Evolutionary conservation across 2,797 vertebrate genomes (phyloP), one percentile per base, ranked within the genome.

Genomic region (Bovichtus variegatus): DNA sequence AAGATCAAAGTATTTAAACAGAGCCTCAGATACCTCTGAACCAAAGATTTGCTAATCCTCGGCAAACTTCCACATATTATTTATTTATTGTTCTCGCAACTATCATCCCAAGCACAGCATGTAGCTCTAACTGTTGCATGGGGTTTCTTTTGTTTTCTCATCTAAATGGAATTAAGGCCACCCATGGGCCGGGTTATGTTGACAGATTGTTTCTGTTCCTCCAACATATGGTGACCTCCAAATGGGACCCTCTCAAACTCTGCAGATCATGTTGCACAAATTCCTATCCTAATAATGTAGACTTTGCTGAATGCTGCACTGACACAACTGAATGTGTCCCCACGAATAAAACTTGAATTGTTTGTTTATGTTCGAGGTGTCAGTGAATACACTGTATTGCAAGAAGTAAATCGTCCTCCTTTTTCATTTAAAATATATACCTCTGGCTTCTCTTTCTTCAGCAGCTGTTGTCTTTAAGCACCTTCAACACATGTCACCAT

Each of bases 141-240:
- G 27, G 67, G 40, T 71, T 60, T 74, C 66, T 68, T 64, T 4
- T 84, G 80, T 83, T 84, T 77, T 85, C 65, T 86, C 84, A 90
- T 88, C 66, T 83, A 81, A 82, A 79, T 89, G 57, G 89, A 89
- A 87, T 87, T 67, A 82, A 70, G 89, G 62, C 89, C 89, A 87
- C 90, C 86, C 90, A 85, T 90, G 72, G 78, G 87, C 73, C 44
- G 43, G 62, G 67, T 71, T 64, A 54, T 78, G 81, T 81, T 85
- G 89, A 81, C 91, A 87, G 91, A 89, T 86, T 82, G 84, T 84
- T 92, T 82, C 83, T 84, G 83, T 82, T 92, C 88, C 60, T 76
- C 59, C 54, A 87, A 78, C 93, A 93, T 92, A 94, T 93, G 93
- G 91, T 89, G 89, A 93, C 84, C 87, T 80, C 64, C 53, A 29